These are phyloP conservation scores for Parauchenoglanis punctatus DNA, from an alignment of 2,797 vertebrate genomes.

Conservation along the genomic window DNA sequence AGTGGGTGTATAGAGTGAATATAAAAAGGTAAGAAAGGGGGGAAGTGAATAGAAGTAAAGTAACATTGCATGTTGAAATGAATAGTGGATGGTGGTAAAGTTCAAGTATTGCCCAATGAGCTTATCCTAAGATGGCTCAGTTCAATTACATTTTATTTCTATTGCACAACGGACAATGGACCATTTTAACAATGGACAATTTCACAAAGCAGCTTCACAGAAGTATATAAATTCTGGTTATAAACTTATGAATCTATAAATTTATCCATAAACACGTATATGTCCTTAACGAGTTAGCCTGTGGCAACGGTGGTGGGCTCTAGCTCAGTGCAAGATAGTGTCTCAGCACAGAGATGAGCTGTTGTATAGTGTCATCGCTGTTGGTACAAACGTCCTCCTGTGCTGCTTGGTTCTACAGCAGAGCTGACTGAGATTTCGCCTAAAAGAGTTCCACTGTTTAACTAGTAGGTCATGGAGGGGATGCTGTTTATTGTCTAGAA, in stretches of 20 bases:
- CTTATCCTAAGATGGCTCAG: background rate
- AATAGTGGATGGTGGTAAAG: background rate
- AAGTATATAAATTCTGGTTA: no score
- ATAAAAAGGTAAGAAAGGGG: background rate
- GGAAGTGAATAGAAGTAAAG: background rate
- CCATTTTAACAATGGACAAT: no score
- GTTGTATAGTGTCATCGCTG: background rate
- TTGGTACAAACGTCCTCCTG: background rate
- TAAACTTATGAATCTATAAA: no score
- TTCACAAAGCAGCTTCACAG: no score
- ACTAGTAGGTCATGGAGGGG: background rate
- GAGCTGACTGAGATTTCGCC: background rate
- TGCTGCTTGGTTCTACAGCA: background rate
- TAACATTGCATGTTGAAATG: background rate
- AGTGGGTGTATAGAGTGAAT: background rate
- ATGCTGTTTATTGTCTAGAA: background rate
- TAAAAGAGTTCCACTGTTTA: background rate
- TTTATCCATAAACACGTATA: no score
- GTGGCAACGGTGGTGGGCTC: background rate
- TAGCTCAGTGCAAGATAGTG: background rate
- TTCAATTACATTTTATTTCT: no score
- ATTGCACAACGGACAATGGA: no score
- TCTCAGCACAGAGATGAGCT: conserved; percentile 1
- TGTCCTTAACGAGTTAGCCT: no score
- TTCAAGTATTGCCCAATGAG: background rate